A percentile compares a stretch with the other conserved stretches of the same genome.
Conservation (phyloP, 2,797 vertebrate species). For the Leptatherina wallacei region DNA sequence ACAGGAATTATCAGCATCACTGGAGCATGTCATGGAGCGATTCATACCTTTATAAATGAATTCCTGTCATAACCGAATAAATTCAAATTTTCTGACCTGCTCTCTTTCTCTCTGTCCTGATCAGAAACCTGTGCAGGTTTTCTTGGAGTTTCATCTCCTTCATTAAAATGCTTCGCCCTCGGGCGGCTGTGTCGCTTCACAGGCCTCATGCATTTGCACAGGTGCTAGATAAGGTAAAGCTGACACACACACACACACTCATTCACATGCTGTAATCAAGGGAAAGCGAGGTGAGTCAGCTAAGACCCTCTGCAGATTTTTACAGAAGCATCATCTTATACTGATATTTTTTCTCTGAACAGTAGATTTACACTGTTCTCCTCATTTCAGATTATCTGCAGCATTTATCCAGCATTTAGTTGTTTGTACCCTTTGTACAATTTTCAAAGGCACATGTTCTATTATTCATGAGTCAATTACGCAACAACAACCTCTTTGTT, state of each 20-base stretch:
- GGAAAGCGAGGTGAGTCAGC: constrained; percentile 12
- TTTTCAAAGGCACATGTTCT: background rate
- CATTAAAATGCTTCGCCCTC: constrained; percentile 54
- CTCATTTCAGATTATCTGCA: no score
- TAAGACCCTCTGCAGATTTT: background rate
- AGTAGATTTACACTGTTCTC: background rate
- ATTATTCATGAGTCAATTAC: background rate
- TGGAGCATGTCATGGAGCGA: constrained; percentile 14
- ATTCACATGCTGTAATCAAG: constrained; percentile 24
- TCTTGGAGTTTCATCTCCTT: constrained; percentile 47
- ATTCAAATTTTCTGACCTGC: constrained; percentile 1
- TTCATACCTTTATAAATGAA: constrained; percentile 20
- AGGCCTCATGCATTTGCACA: constrained; percentile 33
- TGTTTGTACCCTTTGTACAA: background rate
- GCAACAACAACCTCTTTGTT: background rate
- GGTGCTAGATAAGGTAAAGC: constrained; percentile 32
- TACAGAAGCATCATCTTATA: background rate
- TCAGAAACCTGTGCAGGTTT: constrained; percentile 47
- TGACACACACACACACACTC: constrained; percentile 8
- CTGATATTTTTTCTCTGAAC: constrained; percentile 1
- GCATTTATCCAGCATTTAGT: background rate
- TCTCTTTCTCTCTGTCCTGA: constrained; percentile 21
- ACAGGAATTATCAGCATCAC: constrained; percentile 9
- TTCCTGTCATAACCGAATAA: constrained; percentile 13
- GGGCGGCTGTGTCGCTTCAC: constrained; percentile 37